Conservation (phyloP, 2,797 vertebrate species). For the Cottoperca gobio region DNA sequence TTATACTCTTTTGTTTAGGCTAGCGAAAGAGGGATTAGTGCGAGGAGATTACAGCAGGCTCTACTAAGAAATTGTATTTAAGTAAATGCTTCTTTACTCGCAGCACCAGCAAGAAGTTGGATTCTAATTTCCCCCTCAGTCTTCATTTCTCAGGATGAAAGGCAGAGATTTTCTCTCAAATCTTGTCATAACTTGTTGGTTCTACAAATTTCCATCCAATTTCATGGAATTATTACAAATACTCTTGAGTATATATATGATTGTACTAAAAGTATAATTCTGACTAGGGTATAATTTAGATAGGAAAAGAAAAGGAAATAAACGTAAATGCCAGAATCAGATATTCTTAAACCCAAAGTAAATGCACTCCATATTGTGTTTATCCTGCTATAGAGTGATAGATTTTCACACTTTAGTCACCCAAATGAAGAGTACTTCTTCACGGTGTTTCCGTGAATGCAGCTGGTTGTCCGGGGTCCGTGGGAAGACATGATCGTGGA, state of each 20-base stretch:
- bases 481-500: conserved; percentile 43
- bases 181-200: conserved; percentile 17
- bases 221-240: not conserved
- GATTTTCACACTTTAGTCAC: not conserved
- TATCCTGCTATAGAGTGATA: not conserved
- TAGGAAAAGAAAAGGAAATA: not conserved
- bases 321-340: not conserved
- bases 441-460: not conserved
- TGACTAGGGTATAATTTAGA: not conserved
- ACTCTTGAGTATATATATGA: not conserved
- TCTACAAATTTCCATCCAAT: not conserved
- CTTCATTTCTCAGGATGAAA: conserved; percentile 24
- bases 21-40: conserved; percentile 80
- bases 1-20: conserved; percentile 81
- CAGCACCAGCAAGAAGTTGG: conserved; percentile 44
- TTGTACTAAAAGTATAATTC: not conserved
- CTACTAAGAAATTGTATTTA: conserved; percentile 80
- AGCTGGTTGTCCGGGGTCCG: conserved; percentile 2
- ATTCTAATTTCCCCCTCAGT: conserved; percentile 6
- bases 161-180: conserved; percentile 35
- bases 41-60: conserved; percentile 80
- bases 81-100: conserved; percentile 79
- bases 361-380: not conserved
- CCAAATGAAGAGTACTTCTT: conserved; percentile 8
- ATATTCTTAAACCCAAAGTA: not conserved